These are phyloP conservation scores for Iguana delicatissima DNA, from an alignment of 2,797 vertebrate species.

Conservation along the genomic window DNA sequence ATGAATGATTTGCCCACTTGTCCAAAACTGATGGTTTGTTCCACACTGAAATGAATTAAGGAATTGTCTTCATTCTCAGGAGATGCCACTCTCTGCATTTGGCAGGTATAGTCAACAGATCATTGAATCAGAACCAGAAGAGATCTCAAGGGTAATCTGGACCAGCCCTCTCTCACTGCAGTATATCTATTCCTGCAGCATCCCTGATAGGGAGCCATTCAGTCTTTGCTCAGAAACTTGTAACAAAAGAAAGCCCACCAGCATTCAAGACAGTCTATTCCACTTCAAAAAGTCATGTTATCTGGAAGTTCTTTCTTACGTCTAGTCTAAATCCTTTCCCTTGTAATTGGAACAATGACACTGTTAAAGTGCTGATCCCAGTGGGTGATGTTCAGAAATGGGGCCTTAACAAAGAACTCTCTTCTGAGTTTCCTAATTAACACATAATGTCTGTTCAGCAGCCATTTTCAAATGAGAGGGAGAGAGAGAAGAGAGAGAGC, in stretches of 20 bases:
- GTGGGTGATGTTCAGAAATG: neutral
- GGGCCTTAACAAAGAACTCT: neutral
- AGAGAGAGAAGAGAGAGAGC: neutral
- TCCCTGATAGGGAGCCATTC: neutral
- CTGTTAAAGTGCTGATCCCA: neutral
- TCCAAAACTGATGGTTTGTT: neutral
- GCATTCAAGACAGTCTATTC: neutral
- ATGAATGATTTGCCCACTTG: neutral
- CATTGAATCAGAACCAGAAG: neutral
- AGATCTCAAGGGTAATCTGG: neutral
- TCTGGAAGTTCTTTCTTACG: neutral
- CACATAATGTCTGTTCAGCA: neutral
- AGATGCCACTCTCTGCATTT: neutral
- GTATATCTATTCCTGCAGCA: neutral
- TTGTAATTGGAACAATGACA: neutral
- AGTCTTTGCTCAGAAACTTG: neutral
- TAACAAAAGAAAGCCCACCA: neutral
- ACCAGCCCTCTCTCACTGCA: neutral
- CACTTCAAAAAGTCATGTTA: neutral
- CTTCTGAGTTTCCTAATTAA: constrained; percentile 13
- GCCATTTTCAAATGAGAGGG: neutral
- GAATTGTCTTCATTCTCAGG: neutral
- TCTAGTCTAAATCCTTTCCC: neutral
- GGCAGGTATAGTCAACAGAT: neutral
- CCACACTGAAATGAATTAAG: neutral